These are phyloP conservation scores for Plecotus auritus DNA, from an alignment of 2,113 vertebrate species.

Conservation along the genomic window DNA sequence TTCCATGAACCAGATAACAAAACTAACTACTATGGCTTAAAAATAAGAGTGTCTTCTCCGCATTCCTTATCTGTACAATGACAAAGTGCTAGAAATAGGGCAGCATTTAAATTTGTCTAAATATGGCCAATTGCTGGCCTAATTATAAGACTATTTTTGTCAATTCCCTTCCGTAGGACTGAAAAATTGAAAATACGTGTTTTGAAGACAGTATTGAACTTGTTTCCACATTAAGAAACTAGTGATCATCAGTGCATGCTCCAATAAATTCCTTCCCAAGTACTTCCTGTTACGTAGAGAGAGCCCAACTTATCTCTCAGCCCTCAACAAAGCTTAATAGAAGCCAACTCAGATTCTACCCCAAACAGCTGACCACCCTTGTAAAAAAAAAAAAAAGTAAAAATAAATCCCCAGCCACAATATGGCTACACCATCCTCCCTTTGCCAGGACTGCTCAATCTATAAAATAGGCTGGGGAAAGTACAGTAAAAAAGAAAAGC, in stretches of 20 bases:
- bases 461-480: background rate
- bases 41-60: background rate
- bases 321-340: background rate
- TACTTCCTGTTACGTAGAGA: background rate
- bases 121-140: background rate
- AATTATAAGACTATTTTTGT: background rate
- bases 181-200: background rate
- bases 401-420: background rate
- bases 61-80: background rate
- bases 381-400: slow-evolving; percentile 17
- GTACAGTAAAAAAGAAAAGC: background rate
- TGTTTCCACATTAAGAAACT: background rate
- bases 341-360: background rate
- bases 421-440: background rate
- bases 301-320: background rate
- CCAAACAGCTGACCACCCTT: background rate
- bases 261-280: background rate
- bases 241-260: background rate
- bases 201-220: background rate
- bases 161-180: background rate
- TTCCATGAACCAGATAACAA: background rate
- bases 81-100: slow-evolving; percentile 11
- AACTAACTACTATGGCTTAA: background rate
- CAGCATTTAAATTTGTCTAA: slow-evolving; percentile 7
- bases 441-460: background rate